These are phyloP conservation scores for Tauraco erythrolophus DNA, from an alignment of 2,113 vertebrate species.

Conservation along the genomic window DNA sequence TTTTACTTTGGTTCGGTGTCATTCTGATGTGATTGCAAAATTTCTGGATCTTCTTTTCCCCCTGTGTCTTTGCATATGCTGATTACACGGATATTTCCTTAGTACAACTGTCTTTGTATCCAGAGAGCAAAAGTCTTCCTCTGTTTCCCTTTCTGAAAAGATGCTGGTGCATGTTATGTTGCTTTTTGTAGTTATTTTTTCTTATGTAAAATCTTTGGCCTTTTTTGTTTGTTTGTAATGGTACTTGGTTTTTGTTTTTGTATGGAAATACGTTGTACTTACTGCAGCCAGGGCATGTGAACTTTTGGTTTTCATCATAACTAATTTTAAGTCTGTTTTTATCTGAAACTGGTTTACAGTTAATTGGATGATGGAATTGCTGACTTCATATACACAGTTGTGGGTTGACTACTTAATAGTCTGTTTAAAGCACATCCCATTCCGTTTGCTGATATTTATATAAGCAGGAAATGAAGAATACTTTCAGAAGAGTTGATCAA, in stretches of 20 bases:
- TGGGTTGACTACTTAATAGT: background rate
- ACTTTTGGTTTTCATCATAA: background rate
- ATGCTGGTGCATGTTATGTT: fast-evolving
- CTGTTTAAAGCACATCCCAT: background rate
- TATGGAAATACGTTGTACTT: background rate
- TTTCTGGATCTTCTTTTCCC: background rate
- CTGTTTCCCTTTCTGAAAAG: background rate
- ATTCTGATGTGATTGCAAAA: background rate
- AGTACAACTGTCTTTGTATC: background rate
- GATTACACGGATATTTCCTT: background rate
- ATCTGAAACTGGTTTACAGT: background rate
- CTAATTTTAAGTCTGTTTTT: background rate
- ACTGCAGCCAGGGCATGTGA: background rate
- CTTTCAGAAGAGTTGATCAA: background rate
- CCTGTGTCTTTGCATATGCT: background rate
- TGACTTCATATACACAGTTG: background rate
- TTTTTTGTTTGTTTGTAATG: background rate
- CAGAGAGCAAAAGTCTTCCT: background rate
- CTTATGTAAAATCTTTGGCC: background rate
- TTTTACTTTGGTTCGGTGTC: background rate
- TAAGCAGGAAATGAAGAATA: background rate
- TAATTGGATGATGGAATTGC: background rate
- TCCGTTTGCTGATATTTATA: background rate
- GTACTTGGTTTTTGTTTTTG: background rate
- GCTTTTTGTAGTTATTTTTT: background rate